These are phyloP conservation scores for Polymixis lichenea DNA, from an alignment of 2,888 invertebrate genomes.

Conservation along the genomic window DNA sequence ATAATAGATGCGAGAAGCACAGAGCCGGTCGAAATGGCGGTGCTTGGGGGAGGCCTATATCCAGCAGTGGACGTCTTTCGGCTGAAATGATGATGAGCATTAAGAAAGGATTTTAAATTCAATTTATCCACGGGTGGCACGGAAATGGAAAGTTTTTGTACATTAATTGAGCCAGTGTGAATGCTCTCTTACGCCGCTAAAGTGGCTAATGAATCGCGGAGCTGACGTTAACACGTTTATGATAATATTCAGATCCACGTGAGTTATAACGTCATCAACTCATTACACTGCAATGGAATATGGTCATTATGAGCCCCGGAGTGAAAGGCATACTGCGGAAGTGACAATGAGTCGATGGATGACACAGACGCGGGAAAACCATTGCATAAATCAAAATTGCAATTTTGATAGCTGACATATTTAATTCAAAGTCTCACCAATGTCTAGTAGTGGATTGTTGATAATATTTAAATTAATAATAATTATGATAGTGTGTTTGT, in stretches of 20 bases:
- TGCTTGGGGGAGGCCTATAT: too few species aligned
- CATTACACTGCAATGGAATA: conserved; percentile 38
- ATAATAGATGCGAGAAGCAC: too few species aligned
- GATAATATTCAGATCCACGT: conserved; percentile 61
- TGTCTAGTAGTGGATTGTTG: background rate
- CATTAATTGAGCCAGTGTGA: conserved; percentile 1
- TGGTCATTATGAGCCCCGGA: conserved; percentile 16
- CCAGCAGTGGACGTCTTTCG: too few species aligned
- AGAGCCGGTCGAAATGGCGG: too few species aligned
- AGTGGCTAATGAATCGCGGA: conserved; percentile 63
- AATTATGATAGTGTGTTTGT: background rate
- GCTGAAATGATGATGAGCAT: background rate
- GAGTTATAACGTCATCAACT: conserved; percentile 54
- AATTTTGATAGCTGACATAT: background rate
- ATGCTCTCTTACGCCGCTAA: conserved; percentile 25
- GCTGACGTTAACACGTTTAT: conserved; percentile 63
- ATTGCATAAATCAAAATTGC: too few species aligned
- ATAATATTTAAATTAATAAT: too few species aligned
- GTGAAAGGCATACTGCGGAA: conserved; percentile 2
- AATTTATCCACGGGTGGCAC: background rate
- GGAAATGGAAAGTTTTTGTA: background rate
- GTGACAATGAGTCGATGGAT: background rate
- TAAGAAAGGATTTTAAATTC: background rate
- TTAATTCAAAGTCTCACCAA: background rate
- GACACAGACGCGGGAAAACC: too few species aligned